These are phyloP conservation scores for Mirza zaza DNA, from an alignment of 2,113 vertebrate species.

Conservation along the genomic window DNA sequence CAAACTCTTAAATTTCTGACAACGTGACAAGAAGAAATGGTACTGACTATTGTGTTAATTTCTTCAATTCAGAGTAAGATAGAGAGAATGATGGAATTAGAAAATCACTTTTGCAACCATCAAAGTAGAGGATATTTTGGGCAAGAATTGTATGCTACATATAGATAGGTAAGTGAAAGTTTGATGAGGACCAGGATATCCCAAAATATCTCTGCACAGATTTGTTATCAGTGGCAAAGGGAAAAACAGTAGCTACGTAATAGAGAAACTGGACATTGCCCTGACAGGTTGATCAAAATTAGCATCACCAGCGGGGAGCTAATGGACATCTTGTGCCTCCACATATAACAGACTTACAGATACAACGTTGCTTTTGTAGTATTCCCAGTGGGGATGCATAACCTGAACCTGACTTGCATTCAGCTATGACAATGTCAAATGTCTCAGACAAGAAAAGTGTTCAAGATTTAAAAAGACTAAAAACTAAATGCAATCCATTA, in stretches of 20 bases:
- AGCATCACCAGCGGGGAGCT: background rate
- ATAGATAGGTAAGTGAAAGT: background rate
- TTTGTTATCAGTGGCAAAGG: background rate
- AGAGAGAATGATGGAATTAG: background rate
- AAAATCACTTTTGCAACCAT: background rate
- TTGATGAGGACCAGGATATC: background rate
- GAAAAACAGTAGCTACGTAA: background rate
- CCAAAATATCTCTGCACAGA: background rate
- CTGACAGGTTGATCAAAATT: background rate
- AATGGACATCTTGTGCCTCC: too few relatives aligned
- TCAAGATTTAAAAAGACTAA: background rate
- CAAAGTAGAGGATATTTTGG: background rate
- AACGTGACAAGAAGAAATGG: background rate
- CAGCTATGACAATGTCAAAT: background rate
- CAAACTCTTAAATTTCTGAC: background rate
- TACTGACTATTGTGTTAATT: background rate
- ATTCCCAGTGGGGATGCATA: background rate
- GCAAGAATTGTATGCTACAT: background rate
- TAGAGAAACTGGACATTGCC: background rate
- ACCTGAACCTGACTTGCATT: background rate
- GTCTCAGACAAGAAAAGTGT: background rate
- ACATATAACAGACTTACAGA: background rate
- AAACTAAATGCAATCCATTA: background rate
- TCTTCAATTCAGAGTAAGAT: conserved; percentile 7
- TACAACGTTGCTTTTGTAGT: background rate